These are phyloP conservation scores for Mobula birostris DNA, from an alignment of 2,113 vertebrate species.

Conservation along the genomic window DNA sequence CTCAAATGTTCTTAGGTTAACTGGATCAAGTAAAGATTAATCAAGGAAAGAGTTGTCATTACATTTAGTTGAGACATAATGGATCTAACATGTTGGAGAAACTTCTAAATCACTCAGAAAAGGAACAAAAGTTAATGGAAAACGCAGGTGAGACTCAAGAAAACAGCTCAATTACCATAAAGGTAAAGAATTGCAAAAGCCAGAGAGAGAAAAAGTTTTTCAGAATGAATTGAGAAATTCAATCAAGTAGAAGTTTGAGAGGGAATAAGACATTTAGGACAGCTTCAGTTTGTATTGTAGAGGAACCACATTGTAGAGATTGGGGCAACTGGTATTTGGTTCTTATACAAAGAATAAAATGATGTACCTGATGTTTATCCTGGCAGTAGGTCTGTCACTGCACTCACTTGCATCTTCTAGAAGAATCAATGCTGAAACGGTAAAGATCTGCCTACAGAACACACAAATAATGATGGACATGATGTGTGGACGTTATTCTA, in stretches of 20 bases:
- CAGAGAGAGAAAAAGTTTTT: background rate
- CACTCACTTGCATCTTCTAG: background rate
- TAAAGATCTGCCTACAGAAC: background rate
- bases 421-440: no score
- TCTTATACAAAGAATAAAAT: no score
- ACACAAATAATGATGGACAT: no score
- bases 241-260: background rate
- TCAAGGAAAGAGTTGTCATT: background rate
- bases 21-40: background rate
- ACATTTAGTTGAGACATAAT: background rate
- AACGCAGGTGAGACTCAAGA: background rate
- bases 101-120: background rate
- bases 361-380: no score
- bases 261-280: background rate
- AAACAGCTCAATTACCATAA: background rate
- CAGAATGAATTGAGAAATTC: background rate
- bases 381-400: background rate
- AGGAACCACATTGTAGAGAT: no score
- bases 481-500: background rate
- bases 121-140: slow-evolving; percentile 14
- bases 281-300: background rate
- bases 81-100: background rate
- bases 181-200: background rate
- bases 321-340: no score
- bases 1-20: background rate